Base-by-base conservation (phyloP, 2,113 vertebrate genomes). In the Peromyscus californicus region DNA sequence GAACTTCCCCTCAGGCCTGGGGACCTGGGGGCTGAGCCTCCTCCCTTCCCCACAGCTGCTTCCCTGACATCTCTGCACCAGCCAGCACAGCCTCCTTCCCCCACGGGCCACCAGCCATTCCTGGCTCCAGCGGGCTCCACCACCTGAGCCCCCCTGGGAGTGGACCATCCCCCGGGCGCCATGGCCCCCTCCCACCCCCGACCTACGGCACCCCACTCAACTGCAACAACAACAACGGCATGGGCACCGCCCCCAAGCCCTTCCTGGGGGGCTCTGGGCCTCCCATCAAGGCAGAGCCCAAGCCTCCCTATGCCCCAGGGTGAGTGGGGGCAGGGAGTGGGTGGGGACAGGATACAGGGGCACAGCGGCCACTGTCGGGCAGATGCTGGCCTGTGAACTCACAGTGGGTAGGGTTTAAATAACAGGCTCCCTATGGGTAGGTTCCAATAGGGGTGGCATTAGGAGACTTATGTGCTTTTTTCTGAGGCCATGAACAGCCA, bases 281-380 rank as follows among this genome's bases (percentile, higher is more conserved):
- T 91, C 99, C 99, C 97, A 98, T 99, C 99, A 99, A 99, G 98
- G 98, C 99, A 2, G 99, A 99, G 96, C 99, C 99, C 98, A 99
- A 99, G 97, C 99, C 99, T 92, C 99, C 99, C 98, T 99, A 99
- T 97, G 99, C 99, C 97, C 99, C 99, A 13, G 99, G 99, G 99
- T 99, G 97, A 99, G 99, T 97, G 96, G 94, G 93, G 39, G 82
- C 51, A 42, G 85, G 65, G 80, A 67, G 29, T 16, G 48, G 45
- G 67, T 11, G 54, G 93, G 90, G 76, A 57, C 61, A 82, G 39
- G 67, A 72, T 1, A 7, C 26, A 76, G 72, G n/a, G 79, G 15
- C 5, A 19, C 24, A 24, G 91, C 51, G 85, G 65, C n/a, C 22
- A 9, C 2, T 19, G 86, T 67, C 59, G 15, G 39, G 92, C 51